phyloP scores from a whole-genome alignment of 2,888 invertebrate genomes.

The Nysson spinosus region DNA sequence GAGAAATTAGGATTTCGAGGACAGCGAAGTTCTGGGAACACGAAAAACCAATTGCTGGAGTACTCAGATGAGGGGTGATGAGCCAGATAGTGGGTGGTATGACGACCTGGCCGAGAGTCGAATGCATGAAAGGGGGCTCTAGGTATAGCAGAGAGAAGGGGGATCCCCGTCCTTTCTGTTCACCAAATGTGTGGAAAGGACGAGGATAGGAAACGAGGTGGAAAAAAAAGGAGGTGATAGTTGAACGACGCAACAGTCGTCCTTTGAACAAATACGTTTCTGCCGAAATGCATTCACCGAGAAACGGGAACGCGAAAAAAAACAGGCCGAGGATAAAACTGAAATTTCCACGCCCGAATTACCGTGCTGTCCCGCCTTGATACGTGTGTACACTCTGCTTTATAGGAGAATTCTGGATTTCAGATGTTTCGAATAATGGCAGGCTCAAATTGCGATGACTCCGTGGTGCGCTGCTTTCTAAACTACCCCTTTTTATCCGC shows the following conservation, averaged over 20 bases:
- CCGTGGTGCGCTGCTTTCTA: background rate
- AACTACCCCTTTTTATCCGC: background rate
- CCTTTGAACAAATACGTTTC: constrained; percentile 58
- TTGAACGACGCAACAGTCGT: constrained; percentile 47
- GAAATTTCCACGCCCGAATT: constrained; percentile 50
- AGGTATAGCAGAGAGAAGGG: constrained; percentile 9
- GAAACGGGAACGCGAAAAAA: constrained; percentile 32
- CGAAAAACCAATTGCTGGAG: constrained; percentile 68
- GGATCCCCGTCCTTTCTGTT: no score
- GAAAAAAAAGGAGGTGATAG: constrained; percentile 21
- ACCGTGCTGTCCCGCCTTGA: background rate
- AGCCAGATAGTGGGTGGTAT: background rate
- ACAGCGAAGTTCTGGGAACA: constrained; percentile 56
- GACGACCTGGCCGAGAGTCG: constrained; percentile 11
- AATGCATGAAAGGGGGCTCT: constrained; percentile 5
- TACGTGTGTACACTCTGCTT: background rate
- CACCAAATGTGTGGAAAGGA: no score
- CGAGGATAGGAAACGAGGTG: constrained; percentile 24
- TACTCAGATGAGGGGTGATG: constrained; percentile 30
- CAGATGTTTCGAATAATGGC: background rate
- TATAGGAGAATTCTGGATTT: background rate
- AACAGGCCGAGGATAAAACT: constrained; percentile 34
- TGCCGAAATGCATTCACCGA: constrained; percentile 32
- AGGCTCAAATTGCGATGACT: background rate
- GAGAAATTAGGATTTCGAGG: constrained; percentile 68